Conservation (phyloP, 2,113 vertebrate genomes). For the Forbesichthys agassizii region DNA sequence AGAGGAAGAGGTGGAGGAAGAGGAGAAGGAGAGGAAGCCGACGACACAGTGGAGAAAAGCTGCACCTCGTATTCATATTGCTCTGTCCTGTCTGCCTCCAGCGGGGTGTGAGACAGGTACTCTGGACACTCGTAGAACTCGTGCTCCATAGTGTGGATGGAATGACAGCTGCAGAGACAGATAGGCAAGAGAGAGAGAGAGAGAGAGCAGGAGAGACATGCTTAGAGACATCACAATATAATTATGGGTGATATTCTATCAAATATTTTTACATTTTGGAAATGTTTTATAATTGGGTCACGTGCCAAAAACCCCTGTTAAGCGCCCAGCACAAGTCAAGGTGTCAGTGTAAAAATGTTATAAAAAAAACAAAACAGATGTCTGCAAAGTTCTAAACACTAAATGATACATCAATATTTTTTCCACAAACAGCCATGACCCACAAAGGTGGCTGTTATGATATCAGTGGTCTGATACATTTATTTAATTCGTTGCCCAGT, state of each 20-base stretch:
- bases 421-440: too few species aligned
- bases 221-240: neutral
- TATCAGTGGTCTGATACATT: conserved; percentile 35
- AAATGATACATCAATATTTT: too few species aligned
- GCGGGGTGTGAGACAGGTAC: conserved; percentile 85
- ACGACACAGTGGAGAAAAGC: neutral
- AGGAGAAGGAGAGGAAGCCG: too few species aligned
- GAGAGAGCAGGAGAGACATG: neutral
- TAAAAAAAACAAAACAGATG: too few species aligned
- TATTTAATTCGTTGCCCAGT: conserved; percentile 47
- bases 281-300: conserved; percentile 21
- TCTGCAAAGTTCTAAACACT: too few species aligned
- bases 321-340: too few species aligned
- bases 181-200: neutral
- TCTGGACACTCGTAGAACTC: conserved; percentile 93
- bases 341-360: too few species aligned
- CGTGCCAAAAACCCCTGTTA: too few species aligned
- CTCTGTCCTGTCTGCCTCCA: conserved; percentile 85
- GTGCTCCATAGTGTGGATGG: conserved; percentile 90
- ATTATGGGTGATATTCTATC: too few species aligned
- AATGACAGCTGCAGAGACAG: conserved; percentile 84
- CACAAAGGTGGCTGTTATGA: too few species aligned
- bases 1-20: too few species aligned
- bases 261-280: too few species aligned
- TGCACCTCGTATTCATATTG: conserved; percentile 95